A percentile compares a stretch with the other conserved stretches of the same genome.
phyloP scores from a whole-genome alignment of 2,888 invertebrate genomes.

The Xylota segnis region DNA sequence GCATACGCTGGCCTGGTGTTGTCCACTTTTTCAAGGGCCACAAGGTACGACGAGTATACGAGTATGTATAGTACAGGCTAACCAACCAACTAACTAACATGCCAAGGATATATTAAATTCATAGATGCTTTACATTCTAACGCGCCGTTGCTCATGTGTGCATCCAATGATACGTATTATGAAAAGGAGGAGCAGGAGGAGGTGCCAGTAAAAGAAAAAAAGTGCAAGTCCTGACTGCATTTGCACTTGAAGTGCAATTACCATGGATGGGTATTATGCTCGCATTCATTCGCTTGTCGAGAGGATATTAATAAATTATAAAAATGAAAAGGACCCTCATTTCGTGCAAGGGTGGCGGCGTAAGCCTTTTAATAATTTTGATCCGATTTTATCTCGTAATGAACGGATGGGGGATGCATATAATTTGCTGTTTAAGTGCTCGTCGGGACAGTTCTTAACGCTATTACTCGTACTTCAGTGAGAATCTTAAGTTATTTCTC shows the following conservation, averaged over 20 bases:
- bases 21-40: slow-evolving; percentile 1
- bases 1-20: neutral
- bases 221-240: slow-evolving; percentile 21
- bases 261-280: slow-evolving; percentile 19
- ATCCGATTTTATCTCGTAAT: neutral
- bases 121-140: slow-evolving; percentile 12
- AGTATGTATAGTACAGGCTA: too few species aligned
- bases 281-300: slow-evolving; percentile 44
- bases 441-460: too few species aligned
- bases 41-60: too few species aligned
- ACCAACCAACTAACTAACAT: neutral
- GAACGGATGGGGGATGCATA: neutral
- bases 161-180: neutral
- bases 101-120: slow-evolving; percentile 10
- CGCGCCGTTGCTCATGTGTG: slow-evolving; percentile 9
- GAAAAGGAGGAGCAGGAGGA: too few species aligned
- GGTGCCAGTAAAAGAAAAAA: neutral
- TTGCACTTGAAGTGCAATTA: slow-evolving; percentile 44
- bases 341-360: neutral
- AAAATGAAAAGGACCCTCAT: slow-evolving; percentile 42
- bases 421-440: neutral
- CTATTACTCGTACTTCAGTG: too few species aligned
- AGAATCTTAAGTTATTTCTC: too few species aligned
- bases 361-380: neutral
- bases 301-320: slow-evolving; percentile 54